A percentile compares a stretch with the other conserved stretches of the same genome.
phyloP scores from a whole-genome alignment of 2,888 invertebrate genomes.

The Geotrupes spiniger region DNA sequence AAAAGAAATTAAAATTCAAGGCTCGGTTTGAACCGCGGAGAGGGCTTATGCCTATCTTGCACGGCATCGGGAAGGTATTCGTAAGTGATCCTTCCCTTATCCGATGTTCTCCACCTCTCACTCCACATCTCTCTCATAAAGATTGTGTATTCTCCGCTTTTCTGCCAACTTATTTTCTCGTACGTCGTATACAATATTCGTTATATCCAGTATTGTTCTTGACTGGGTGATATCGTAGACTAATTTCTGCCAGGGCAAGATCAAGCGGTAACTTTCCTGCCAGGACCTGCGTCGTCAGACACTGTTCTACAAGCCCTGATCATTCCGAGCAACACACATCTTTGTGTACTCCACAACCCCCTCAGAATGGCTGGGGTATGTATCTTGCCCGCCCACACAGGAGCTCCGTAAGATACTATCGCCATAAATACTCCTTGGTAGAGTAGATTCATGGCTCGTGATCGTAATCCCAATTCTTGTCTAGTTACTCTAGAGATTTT shows the following conservation, averaged over 20 bases:
- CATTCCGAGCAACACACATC: neutral
- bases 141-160: too few species aligned
- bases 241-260: neutral
- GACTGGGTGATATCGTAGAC: neutral
- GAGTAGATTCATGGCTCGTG: conserved; percentile 2
- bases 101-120: too few species aligned
- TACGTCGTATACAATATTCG: neutral
- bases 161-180: too few species aligned
- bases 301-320: conserved; percentile 5
- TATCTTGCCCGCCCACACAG: neutral
- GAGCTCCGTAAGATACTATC: neutral
- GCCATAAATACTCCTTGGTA: conserved; percentile 7
- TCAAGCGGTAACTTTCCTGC: conserved; percentile 2
- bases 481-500: neutral
- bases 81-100: neutral
- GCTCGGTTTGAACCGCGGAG: neutral
- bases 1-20: neutral
- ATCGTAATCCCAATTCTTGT: neutral
- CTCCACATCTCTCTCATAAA: too few species aligned
- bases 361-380: neutral
- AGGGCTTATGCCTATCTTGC: neutral
- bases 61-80: neutral
- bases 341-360: neutral
- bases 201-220: neutral
- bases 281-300: conserved; percentile 3